Conservation (phyloP, 2,888 invertebrate species). For the Zygogramma bicolorata region DNA sequence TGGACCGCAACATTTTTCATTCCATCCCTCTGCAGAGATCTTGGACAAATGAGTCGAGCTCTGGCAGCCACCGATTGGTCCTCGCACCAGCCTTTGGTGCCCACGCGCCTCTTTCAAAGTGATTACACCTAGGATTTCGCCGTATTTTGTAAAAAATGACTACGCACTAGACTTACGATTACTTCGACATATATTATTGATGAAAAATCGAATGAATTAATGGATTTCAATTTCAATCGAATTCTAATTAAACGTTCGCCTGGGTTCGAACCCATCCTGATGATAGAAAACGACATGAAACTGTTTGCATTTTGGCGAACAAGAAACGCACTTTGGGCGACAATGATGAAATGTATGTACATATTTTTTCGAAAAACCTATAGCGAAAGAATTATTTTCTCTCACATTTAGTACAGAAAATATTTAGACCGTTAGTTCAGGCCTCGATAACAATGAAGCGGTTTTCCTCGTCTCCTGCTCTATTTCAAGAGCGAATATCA, state of each 20-base stretch:
- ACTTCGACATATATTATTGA: conserved; percentile 61
- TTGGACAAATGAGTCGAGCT: conserved; percentile 55
- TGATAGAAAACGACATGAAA: not conserved
- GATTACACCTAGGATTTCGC: conserved; percentile 62
- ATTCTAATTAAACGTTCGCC: conserved; percentile 30
- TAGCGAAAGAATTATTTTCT: conserved; percentile 37
- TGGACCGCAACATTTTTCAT: conserved; percentile 45
- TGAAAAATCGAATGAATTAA: conserved; percentile 45
- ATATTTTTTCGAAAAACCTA: conserved; percentile 36
- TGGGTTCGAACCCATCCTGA: not conserved
- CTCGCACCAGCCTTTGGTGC: conserved; percentile 66
- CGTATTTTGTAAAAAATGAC: conserved; percentile 63
- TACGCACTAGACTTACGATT: conserved; percentile 64
- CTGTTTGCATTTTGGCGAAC: no score
- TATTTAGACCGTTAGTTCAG: conserved; percentile 59
- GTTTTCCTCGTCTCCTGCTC: conserved; percentile 35
- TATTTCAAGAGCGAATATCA: conserved; percentile 46
- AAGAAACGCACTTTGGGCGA: not conserved
- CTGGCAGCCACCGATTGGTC: conserved; percentile 63
- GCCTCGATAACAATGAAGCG: conserved; percentile 58
- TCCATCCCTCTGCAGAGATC: conserved; percentile 31
- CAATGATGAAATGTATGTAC: conserved; percentile 39
- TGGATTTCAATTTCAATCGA: conserved; percentile 24
- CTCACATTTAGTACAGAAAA: conserved; percentile 38
- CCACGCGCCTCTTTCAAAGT: conserved; percentile 62